Evolutionary conservation across 2,113 vertebrate genomes (phyloP).

Genomic region (Aviceda subcristata): DNA sequence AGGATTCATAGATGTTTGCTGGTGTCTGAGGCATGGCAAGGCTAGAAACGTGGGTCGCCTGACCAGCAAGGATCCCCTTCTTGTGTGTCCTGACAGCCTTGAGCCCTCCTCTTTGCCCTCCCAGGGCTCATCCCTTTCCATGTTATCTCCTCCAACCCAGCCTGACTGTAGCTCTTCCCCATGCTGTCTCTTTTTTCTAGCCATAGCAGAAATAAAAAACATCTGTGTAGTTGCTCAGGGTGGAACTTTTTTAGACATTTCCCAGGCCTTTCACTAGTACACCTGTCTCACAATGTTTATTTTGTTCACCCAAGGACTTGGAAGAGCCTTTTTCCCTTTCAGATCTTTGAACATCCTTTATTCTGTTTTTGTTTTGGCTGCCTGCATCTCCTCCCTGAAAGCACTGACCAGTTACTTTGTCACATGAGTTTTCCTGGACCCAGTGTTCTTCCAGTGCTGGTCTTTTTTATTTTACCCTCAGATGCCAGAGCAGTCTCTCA

Average conservation of each 20-base stretch:
- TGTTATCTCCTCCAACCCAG: neutral
- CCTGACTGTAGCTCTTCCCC: neutral
- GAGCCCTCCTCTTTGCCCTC: neutral
- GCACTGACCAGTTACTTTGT: neutral
- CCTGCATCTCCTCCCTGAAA: neutral
- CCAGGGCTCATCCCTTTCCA: neutral
- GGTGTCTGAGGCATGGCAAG: neutral
- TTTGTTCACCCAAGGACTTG: neutral
- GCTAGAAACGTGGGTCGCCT: neutral
- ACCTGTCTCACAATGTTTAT: neutral
- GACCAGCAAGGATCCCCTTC: neutral
- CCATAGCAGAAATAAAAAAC: neutral
- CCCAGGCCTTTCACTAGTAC: neutral
- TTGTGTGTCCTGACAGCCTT: neutral
- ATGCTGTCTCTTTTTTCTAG: neutral
- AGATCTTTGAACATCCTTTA: neutral
- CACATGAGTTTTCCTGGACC: neutral
- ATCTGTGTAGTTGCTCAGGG: neutral
- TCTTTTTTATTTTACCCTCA: neutral
- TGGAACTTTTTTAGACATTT: neutral
- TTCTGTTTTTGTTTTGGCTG: neutral
- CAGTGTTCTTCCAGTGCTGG: fast-evolving
- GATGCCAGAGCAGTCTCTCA: neutral
- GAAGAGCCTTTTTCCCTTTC: neutral
- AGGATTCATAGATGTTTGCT: neutral